A percentile compares a stretch with the other conserved stretches of the same genome.
These are phyloP conservation scores for Synergus umbraculus DNA, from an alignment of 2,888 invertebrate species.

Conservation along the genomic window DNA sequence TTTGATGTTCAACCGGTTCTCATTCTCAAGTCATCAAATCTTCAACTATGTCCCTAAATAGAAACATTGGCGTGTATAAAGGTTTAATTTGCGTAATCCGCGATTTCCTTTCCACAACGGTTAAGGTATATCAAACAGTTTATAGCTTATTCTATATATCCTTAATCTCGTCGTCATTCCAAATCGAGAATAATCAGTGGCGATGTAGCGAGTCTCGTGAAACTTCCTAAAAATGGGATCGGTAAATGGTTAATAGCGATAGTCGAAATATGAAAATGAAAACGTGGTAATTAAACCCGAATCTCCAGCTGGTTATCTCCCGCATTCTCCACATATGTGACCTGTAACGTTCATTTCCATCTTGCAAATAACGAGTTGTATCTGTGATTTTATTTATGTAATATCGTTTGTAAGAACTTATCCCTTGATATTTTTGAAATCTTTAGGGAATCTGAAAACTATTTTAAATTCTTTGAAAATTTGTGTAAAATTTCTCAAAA, in stretches of 20 bases:
- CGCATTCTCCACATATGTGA: not conserved
- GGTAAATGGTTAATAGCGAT: constrained; percentile 9
- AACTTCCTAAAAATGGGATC: constrained; percentile 23
- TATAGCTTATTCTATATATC: constrained; percentile 23
- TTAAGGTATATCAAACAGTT: constrained; percentile 24
- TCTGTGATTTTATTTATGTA: not conserved
- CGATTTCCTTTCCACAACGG: constrained; percentile 10
- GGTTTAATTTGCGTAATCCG: constrained; percentile 33
- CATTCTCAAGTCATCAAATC: constrained; percentile 17
- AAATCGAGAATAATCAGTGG: constrained; percentile 5
- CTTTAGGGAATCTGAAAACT: too few species aligned
- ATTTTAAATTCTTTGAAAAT: too few species aligned
- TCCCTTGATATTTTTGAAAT: too few species aligned
- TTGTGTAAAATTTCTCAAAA: too few species aligned
- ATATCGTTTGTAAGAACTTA: too few species aligned
- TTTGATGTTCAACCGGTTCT: constrained; percentile 27
- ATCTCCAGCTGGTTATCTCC: not conserved
- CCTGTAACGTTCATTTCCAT: not conserved
- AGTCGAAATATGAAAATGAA: constrained; percentile 30
- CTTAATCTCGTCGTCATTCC: constrained; percentile 27
- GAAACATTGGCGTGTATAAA: constrained; percentile 19
- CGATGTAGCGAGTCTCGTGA: constrained; percentile 1
- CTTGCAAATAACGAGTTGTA: not conserved
- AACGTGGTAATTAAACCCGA: constrained; percentile 13
- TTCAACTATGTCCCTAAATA: constrained; percentile 33